Conservation (phyloP, 2,113 vertebrate genomes). For the Lates calcarifer region DNA sequence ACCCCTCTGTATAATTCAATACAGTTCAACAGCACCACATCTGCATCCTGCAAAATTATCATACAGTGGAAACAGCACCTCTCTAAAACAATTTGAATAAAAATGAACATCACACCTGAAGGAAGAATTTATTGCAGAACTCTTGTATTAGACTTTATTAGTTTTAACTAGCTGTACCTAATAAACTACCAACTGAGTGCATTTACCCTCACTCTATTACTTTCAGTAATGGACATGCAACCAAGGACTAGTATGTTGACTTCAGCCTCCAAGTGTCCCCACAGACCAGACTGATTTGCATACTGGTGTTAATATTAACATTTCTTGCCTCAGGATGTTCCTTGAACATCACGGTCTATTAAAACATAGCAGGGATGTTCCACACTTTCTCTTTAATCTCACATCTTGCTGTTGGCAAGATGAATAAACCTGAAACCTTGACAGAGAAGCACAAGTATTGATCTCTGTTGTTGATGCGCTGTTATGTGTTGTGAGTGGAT, state of each 20-base stretch:
- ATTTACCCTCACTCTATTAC: neutral
- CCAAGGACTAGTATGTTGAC: conserved; percentile 7
- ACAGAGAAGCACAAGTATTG: conserved; percentile 48
- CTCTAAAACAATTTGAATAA: neutral
- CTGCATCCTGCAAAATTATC: neutral
- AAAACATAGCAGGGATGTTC: conserved; percentile 21
- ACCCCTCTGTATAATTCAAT: neutral
- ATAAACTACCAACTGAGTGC: neutral
- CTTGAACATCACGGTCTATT: conserved; percentile 46
- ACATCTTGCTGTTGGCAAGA: conserved; percentile 33
- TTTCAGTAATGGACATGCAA: conserved; percentile 33
- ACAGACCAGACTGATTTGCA: conserved; percentile 42
- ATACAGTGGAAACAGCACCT: neutral
- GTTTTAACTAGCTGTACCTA: neutral
- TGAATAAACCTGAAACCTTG: conserved; percentile 44
- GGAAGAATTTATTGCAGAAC: neutral
- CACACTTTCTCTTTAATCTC: conserved; percentile 18
- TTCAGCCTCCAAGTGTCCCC: conserved; percentile 28
- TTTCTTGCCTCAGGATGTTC: conserved; percentile 42
- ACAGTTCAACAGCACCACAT: neutral
- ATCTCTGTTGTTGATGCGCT: conserved; percentile 48
- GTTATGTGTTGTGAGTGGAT: conserved; percentile 45
- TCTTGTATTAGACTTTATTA: neutral
- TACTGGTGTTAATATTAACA: conserved; percentile 51
- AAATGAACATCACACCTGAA: neutral